Conservation (phyloP, 1,140 invertebrate genomes). For the Macrostomum lignano region DNA sequence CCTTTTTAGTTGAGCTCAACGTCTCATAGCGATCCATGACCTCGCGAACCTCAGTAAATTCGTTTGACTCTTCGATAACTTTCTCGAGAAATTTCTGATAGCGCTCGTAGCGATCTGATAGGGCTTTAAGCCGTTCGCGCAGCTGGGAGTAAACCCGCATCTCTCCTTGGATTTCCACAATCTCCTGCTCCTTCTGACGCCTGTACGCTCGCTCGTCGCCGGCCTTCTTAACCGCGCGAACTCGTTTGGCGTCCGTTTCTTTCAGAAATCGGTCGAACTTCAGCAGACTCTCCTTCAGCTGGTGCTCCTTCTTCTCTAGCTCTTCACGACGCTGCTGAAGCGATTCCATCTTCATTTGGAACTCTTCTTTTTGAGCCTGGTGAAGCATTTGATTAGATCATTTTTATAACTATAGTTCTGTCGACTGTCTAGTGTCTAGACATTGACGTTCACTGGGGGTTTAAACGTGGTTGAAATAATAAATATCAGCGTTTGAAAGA, state of each 20-base stretch:
- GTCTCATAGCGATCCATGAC: conserved; percentile 26
- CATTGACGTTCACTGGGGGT: no score
- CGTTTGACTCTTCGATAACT: conserved; percentile 20
- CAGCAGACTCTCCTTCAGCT: conserved; percentile 23
- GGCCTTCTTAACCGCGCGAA: conserved; percentile 24
- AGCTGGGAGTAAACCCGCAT: conserved; percentile 11
- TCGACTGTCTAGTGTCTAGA: no score
- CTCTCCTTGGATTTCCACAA: conserved; percentile 12
- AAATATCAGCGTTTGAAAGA: no score
- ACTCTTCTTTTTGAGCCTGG: conserved; percentile 25
- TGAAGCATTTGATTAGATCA: no score
- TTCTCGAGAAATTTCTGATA: conserved; percentile 24
- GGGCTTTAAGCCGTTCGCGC: conserved; percentile 18
- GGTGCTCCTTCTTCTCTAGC: conserved; percentile 26
- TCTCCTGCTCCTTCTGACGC: conserved; percentile 25
- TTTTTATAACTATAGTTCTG: no score
- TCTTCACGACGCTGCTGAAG: conserved; percentile 26
- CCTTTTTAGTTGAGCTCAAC: conserved; percentile 21
- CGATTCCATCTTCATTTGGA: conserved; percentile 30
- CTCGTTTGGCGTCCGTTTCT: conserved; percentile 28
- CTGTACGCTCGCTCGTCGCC: conserved; percentile 24
- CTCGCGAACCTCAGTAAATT: conserved; percentile 27
- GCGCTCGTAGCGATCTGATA: conserved; percentile 17
- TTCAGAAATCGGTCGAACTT: conserved; percentile 30
- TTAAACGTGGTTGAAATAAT: no score